phyloP scores from a whole-genome alignment of 2,113 vertebrate genomes.

The Camelus bactrianus region DNA sequence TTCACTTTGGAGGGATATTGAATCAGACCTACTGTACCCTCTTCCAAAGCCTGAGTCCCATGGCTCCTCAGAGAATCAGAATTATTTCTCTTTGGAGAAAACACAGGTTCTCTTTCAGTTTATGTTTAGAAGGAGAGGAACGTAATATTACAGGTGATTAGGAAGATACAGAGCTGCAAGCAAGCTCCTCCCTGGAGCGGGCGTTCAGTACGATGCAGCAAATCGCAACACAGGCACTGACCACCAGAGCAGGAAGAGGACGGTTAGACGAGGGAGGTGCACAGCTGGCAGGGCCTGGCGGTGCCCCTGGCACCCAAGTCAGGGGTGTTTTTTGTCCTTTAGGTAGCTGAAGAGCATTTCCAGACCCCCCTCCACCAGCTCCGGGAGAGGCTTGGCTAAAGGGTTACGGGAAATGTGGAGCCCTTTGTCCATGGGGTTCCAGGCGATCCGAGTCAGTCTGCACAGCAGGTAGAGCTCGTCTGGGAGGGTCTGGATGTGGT shows the following conservation, averaged over 20 bases:
- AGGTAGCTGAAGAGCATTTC: conserved; percentile 94
- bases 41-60: neutral
- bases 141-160: neutral
- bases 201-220: neutral
- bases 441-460: conserved; percentile 90
- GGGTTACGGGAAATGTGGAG: conserved; percentile 96
- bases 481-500: conserved; percentile 93
- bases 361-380: conserved; percentile 93
- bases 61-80: neutral
- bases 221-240: conserved; percentile 39
- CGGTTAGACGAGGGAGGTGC: neutral
- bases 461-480: conserved; percentile 91
- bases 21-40: neutral
- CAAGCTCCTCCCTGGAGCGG: conserved; percentile 21
- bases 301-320: neutral
- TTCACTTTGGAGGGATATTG: neutral
- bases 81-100: neutral
- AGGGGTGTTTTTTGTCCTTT: conserved; percentile 90
- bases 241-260: neutral
- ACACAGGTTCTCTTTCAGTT: neutral
- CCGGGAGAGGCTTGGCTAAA: conserved; percentile 92
- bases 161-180: conserved; percentile 39
- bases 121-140: neutral
- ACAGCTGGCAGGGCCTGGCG: accelerated
- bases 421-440: conserved; percentile 96